Conservation (phyloP, 1,140 invertebrate species). For the Nephotettix cincticeps region DNA sequence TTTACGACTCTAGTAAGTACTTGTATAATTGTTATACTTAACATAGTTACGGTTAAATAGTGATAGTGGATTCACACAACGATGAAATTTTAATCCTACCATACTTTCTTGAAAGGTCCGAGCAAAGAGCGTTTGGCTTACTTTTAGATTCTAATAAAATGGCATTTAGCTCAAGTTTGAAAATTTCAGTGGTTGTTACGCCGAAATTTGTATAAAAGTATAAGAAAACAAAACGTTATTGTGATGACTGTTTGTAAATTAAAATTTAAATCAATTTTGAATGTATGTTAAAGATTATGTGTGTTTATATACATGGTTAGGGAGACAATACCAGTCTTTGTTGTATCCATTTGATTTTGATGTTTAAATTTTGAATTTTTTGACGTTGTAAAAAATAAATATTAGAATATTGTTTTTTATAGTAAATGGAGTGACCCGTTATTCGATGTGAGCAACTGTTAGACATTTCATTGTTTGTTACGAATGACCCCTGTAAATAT, state of each 20-base stretch:
- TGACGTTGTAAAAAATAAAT: constrained; percentile 4
- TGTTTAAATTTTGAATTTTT: constrained; percentile 15
- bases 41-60: constrained; percentile 23
- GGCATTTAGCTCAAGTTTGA: constrained; percentile 26
- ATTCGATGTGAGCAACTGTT: constrained; percentile 17
- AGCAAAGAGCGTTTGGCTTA: not conserved
- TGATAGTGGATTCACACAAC: constrained; percentile 21
- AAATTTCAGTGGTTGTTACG: constrained; percentile 33
- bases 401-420: constrained; percentile 10
- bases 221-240: constrained; percentile 24
- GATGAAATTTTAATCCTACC: not conserved
- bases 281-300: constrained; percentile 24
- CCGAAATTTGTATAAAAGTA: constrained; percentile 33
- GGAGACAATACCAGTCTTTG: constrained; percentile 25
- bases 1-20: constrained; percentile 19
- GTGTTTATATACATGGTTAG: constrained; percentile 30
- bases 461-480: constrained; percentile 17
- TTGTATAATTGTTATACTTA: constrained; percentile 21
- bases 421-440: constrained; percentile 6
- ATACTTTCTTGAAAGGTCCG: not conserved
- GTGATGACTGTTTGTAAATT: constrained; percentile 28
- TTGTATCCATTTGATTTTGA: constrained; percentile 9
- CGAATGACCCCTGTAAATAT: not conserved
- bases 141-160: not conserved
- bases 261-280: constrained; percentile 21